Percentiles rank a stretch among this genome's conserved stretches.
Conservation (phyloP, 2,113 vertebrate species). For the Rostratula benghalensis region DNA sequence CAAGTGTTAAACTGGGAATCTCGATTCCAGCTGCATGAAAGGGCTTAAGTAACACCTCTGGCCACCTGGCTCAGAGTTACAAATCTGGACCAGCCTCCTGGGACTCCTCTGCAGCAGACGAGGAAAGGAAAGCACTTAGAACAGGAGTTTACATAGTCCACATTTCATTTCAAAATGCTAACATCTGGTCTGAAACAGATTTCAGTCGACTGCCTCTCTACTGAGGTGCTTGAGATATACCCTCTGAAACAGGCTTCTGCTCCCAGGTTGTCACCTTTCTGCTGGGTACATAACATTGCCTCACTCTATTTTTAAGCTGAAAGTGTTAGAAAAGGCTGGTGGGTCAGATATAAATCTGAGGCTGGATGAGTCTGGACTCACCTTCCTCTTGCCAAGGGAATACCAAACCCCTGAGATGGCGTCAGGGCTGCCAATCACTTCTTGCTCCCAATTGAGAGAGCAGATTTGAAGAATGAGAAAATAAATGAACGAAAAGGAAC, state of each 20-base stretch:
- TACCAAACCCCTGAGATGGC: background rate
- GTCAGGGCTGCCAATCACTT: background rate
- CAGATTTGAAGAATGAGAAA: background rate
- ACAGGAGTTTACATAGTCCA: background rate
- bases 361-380: background rate
- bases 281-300: background rate
- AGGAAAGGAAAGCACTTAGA: background rate
- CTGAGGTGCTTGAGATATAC: fast-evolving
- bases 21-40: background rate
- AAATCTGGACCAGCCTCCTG: background rate
- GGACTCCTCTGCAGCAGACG: background rate
- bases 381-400: fast-evolving
- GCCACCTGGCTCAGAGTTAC: background rate
- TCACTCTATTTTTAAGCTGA: background rate
- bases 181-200: background rate
- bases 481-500: background rate
- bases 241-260: background rate
- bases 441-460: background rate
- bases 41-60: background rate
- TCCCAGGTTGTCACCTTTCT: background rate
- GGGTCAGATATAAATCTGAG: background rate
- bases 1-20: background rate
- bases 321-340: background rate
- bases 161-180: background rate
- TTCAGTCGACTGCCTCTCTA: background rate